Evolutionary conservation across 2,113 vertebrate species (phyloP).

Genomic region (Megaceryle torquata): DNA sequence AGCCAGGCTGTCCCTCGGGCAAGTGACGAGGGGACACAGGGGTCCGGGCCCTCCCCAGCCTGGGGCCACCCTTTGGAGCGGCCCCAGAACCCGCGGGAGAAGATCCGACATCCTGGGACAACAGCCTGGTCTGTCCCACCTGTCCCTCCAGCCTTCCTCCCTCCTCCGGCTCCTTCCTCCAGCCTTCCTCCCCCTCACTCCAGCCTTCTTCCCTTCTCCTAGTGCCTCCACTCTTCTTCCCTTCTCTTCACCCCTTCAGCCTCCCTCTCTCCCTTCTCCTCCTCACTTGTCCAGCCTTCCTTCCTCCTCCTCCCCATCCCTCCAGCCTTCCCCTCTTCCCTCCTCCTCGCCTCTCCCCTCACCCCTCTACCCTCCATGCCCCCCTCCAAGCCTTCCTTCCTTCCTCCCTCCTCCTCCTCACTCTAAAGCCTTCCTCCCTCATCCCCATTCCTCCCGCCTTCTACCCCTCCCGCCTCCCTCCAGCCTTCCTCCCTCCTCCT

Average conservation of each 20-base stretch:
- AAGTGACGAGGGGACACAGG: not conserved
- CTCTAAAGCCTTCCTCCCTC: not conserved
- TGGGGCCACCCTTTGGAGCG: not conserved
- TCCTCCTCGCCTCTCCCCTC: not conserved
- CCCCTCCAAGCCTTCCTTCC: not conserved
- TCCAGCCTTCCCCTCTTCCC: not conserved
- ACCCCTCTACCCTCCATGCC: not conserved
- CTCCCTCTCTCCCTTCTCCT: not conserved
- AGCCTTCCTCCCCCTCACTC: not conserved
- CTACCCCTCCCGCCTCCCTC: too few species aligned
- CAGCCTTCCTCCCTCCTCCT: not conserved
- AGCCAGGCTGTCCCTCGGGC: not conserved
- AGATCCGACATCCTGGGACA: not conserved
- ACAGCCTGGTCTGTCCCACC: not conserved
- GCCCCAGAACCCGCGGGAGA: not conserved
- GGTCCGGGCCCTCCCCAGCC: not conserved
- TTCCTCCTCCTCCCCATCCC: not conserved
- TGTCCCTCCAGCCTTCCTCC: not conserved
- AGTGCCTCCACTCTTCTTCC: not conserved
- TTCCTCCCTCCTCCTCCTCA: not conserved
- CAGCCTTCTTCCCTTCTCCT: not conserved
- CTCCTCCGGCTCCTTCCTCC: not conserved
- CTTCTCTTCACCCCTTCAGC: not conserved
- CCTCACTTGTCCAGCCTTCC: not conserved
- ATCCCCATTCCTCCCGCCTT: not conserved